Evolutionary conservation across 1,140 invertebrate species (phyloP).

Genomic region (Neomicropteryx cornuta): DNA sequence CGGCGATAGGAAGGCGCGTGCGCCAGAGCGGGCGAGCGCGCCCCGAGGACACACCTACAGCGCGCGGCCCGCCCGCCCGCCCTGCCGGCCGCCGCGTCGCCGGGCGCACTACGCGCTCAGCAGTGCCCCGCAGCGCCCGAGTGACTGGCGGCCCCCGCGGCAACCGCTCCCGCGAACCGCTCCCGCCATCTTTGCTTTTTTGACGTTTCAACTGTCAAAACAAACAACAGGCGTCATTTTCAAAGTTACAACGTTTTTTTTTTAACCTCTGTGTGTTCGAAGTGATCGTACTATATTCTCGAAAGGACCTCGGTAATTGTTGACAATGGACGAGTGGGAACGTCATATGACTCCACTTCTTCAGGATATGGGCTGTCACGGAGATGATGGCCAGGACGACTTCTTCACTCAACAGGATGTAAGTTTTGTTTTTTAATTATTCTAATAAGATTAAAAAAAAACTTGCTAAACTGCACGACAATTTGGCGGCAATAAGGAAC

Average conservation of each 20-base stretch:
- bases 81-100: conserved; percentile 31
- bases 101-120: conserved; percentile 29
- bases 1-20: conserved; percentile 6
- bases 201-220: too few relatives aligned
- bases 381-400: conserved; percentile 37
- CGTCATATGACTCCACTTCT: conserved; percentile 38
- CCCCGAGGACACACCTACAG: conserved; percentile 18
- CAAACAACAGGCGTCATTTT: too few relatives aligned
- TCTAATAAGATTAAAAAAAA: too few relatives aligned
- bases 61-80: conserved; percentile 21
- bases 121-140: conserved; percentile 33
- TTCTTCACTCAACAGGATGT: conserved; percentile 41
- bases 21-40: neutral
- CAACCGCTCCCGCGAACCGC: conserved; percentile 21
- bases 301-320: conserved; percentile 20
- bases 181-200: conserved; percentile 22
- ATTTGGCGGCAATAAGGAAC: too few relatives aligned
- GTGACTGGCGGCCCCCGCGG: conserved; percentile 34
- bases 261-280: conserved; percentile 26
- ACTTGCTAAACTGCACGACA: too few relatives aligned
- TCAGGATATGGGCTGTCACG: conserved; percentile 38
- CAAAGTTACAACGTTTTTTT: too few relatives aligned
- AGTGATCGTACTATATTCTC: conserved; percentile 24
- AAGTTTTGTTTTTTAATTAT: too few relatives aligned
- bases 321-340: conserved; percentile 41